phyloP scores from a whole-genome alignment of 1,140 invertebrate species.

The Cecropterus lyciades region DNA sequence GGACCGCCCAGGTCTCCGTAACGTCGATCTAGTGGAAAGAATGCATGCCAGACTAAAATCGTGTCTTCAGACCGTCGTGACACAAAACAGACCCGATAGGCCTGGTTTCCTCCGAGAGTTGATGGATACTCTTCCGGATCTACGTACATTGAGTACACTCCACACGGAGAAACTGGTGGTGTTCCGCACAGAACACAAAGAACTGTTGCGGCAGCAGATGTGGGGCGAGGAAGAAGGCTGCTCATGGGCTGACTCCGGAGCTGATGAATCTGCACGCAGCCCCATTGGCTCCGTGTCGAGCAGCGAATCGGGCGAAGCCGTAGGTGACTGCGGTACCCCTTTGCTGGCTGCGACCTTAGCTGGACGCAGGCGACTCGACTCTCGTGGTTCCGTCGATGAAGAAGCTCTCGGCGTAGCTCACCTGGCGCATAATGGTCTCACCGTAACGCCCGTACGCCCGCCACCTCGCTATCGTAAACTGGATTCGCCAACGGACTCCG shows the following conservation, averaged over 20 bases:
- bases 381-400: constrained; percentile 89
- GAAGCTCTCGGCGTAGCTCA: constrained; percentile 88
- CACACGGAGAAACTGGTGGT: constrained; percentile 98
- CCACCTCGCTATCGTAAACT: constrained; percentile 90
- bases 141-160: constrained; percentile 97
- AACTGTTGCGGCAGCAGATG: constrained; percentile 89
- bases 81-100: constrained; percentile 93
- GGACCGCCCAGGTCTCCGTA: constrained; percentile 96
- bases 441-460: constrained; percentile 87
- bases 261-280: constrained; percentile 92
- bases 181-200: constrained; percentile 95
- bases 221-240: constrained; percentile 87
- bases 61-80: constrained; percentile 93
- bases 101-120: constrained; percentile 93
- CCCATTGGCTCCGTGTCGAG: constrained; percentile 94
- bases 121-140: constrained; percentile 97
- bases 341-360: constrained; percentile 91
- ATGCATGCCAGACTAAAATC: constrained; percentile 95
- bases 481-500: constrained; percentile 95
- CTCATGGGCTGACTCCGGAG: constrained; percentile 90
- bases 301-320: constrained; percentile 89
- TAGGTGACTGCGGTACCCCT: constrained; percentile 88
- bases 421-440: constrained; percentile 87
- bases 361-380: constrained; percentile 90
- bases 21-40: constrained; percentile 95